A percentile compares a stretch with the other conserved stretches of the same genome.
Conservation (phyloP, 2,888 invertebrate species). For the Aspidapion aeneum region DNA sequence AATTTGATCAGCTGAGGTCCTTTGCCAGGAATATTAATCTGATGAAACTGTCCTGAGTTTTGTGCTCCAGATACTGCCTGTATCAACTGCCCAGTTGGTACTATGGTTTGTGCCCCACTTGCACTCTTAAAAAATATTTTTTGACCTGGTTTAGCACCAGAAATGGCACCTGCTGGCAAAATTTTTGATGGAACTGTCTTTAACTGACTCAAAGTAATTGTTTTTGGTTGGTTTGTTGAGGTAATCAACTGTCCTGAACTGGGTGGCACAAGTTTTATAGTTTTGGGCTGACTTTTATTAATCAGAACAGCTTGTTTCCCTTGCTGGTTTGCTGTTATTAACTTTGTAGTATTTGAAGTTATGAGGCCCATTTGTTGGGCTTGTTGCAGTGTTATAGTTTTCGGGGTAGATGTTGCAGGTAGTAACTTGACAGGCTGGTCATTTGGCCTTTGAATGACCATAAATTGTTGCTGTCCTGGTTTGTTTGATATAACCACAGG, state of each 20-base stretch:
- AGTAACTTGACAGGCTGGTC: slow-evolving; percentile 35
- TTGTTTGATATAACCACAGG: slow-evolving; percentile 30
- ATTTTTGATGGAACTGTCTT: slow-evolving; percentile 73
- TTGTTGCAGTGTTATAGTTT: slow-evolving; percentile 62
- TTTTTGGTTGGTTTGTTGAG: slow-evolving; percentile 36
- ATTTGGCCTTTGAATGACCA: slow-evolving; percentile 22
- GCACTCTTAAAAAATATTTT: slow-evolving; percentile 53
- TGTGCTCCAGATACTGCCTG: slow-evolving; percentile 43
- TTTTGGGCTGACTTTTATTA: slow-evolving; percentile 41
- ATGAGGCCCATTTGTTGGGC: slow-evolving; percentile 61
- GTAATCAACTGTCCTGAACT: slow-evolving; percentile 8
- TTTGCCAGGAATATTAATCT: slow-evolving; percentile 68
- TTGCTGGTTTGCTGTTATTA: slow-evolving; percentile 41
- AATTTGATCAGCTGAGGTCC: slow-evolving; percentile 40
- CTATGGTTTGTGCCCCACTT: slow-evolving; percentile 45
- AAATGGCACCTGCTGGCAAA: slow-evolving; percentile 56
- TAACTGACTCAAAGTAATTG: slow-evolving; percentile 46
- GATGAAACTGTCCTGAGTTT: slow-evolving; percentile 58
- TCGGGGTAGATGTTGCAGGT: slow-evolving; percentile 35
- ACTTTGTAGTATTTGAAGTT: slow-evolving; percentile 46
- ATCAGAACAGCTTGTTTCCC: slow-evolving; percentile 47
- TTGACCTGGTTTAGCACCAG: slow-evolving; percentile 45
- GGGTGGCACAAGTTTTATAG: slow-evolving; percentile 44
- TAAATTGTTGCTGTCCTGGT: slow-evolving; percentile 27
- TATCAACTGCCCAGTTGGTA: slow-evolving; percentile 43